phyloP scores from a whole-genome alignment of 1,140 invertebrate genomes.

The Drosophila athabasca region DNA sequence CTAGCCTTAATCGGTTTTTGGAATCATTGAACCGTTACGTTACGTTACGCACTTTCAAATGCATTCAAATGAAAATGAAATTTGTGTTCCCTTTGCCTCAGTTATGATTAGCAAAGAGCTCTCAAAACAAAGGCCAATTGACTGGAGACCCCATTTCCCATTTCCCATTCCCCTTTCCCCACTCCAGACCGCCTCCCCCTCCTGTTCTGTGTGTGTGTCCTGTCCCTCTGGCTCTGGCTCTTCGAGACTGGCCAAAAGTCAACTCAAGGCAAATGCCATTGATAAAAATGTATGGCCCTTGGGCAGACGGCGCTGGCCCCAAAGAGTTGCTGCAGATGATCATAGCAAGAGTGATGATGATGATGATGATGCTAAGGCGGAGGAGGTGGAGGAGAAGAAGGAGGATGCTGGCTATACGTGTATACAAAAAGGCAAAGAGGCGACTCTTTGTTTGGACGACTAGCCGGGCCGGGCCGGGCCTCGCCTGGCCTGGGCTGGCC shows the following conservation, averaged over 20 bases:
- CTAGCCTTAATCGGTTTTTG: slow-evolving; percentile 9
- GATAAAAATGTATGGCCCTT: slow-evolving; percentile 37
- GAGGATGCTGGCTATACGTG: slow-evolving; percentile 1
- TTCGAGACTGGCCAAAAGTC: slow-evolving; percentile 22
- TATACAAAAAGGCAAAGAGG: slow-evolving; percentile 15
- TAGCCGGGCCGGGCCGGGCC: slow-evolving; percentile 7
- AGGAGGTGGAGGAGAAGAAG: background rate
- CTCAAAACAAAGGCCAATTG: slow-evolving; percentile 35
- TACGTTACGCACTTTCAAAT: background rate
- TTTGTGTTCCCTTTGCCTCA: background rate
- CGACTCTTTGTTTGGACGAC: slow-evolving; percentile 34
- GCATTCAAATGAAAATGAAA: background rate
- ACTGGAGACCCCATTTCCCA: slow-evolving; percentile 13
- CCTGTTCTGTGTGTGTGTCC: background rate
- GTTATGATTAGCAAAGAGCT: slow-evolving; percentile 34
- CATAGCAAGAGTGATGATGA: background rate
- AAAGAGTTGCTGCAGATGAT: slow-evolving; percentile 39
- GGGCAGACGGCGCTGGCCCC: slow-evolving; percentile 6
- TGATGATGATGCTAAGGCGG: background rate
- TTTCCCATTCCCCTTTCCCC: too few relatives aligned
- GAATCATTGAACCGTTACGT: too few relatives aligned
- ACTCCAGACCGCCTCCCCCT: too few relatives aligned
- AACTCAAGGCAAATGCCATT: slow-evolving; percentile 39
- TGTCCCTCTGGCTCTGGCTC: background rate
- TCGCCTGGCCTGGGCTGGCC: slow-evolving; percentile 42